Evolutionary conservation across 2,113 vertebrate species (phyloP), one percentile per base, ranked within the genome.

Genomic region (Coreoperca whiteheadi): DNA sequence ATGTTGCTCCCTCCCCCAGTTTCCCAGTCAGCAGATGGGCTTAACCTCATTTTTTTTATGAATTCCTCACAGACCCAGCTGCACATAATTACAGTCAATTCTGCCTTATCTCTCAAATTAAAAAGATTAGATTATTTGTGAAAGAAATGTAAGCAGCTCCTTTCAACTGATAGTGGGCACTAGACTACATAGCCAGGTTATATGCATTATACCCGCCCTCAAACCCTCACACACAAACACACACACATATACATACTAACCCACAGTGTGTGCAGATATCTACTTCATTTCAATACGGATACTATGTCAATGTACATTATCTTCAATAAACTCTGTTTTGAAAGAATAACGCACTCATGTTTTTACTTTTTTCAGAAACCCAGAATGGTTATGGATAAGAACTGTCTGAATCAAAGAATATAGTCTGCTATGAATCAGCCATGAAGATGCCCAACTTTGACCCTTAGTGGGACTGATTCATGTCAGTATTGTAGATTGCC

Each of bases 1-100:
- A 92, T 95, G 94, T 95, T 94, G 87, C 93, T 93, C 91, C 87
- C 92, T 95, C 92, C 95, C 94, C 92, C 93, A 92, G 92, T 93
- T 89, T 95, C 93, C 90, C 96, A 96, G 96, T 96, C 95, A 97
- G 96, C 95, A 95, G 94, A 95, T 95, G 93, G 95, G 95, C 95
- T 95, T 95, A 92, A 94, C 94, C 95, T 91, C 83, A 60, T 91
- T 91, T 94, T 93, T 93, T 93, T 94, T 87, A 91, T 91, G 84
- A 95, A 94, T 95, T 92, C 91, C 91, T 95, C 88, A 81, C 92
- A 92, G 91, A 92, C 90, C 90, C 93, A 93, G 92, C 94, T 94
- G 93, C 89, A 92, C 90, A 87, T 95, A 95, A 96, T 96, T 96
- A 95, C 93, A 90, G 87, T 91, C 94, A 94, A 92, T 93, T 94